Base-by-base conservation (phyloP, 92 coral and sea anemone species). In the Epizoanthus fatuus region DNA sequence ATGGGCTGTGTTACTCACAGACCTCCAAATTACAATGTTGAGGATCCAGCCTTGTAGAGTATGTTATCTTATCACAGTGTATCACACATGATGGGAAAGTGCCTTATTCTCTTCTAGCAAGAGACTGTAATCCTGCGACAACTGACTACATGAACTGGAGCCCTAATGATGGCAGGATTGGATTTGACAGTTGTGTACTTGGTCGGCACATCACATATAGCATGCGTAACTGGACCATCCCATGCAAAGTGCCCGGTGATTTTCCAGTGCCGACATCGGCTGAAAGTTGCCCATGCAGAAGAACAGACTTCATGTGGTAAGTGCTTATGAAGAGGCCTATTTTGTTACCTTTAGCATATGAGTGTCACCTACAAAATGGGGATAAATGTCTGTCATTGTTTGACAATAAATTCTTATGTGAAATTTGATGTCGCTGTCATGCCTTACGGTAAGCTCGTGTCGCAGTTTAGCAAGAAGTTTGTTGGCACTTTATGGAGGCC, bases 261-360 rank as follows among this genome's bases (percentile, higher is more conserved):
- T 77, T 77, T 39, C 20, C 70, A 12, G 38, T 12, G 25, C 62
- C 4, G 5, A 77, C 58, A 14, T 39, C 82, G 13, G 25, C 63
- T 17, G 65, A 39, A 2, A 60, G 42, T 10, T 77, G 82, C 22
- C 82, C 82, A 7, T 77, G 82, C 12, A 60, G 57, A 5, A 60
- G 82, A 60, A 17, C 82, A 4, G 82, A 77, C 52, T 60, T 40
- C 59, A 77, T 77, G 70, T 77, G 82, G 82, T 77, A 20, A 59
- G 82, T 77, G 38, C 3, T 63, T 63, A 25, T 20, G 15, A 22
- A 22, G 25, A 58, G 20, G 25, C 64, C 20, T 16, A n/a, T 25
- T n/a, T 5, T 2, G 4, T 16, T 25, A 16, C 29, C 9, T 4
- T n/a, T 58, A n/a, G n/a, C 20, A 3, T 4, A n/a, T 5, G 29